phyloP scores from a whole-genome alignment of 2,888 invertebrate genomes.

The Tachina lurida region DNA sequence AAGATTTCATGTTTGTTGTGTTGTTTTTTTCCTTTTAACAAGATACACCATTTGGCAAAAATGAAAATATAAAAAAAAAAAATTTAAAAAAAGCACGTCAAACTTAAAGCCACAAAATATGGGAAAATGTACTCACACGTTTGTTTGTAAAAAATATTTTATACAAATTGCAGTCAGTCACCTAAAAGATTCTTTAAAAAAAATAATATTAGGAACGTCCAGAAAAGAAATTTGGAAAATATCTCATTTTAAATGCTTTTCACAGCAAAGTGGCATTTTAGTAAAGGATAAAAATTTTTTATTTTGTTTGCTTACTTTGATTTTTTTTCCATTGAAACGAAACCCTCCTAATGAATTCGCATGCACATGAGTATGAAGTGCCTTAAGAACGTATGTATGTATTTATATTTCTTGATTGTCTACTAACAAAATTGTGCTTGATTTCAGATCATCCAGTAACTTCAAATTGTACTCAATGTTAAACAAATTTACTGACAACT shows the following conservation, averaged over 20 bases:
- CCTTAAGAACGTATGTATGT: conserved; percentile 20
- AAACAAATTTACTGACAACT: conserved; percentile 67
- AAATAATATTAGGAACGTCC: not conserved
- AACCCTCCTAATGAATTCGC: conserved; percentile 5
- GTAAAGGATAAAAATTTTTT: not conserved
- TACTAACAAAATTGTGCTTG: conserved; percentile 66
- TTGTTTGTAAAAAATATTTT: conserved; percentile 41
- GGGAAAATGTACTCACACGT: conserved; percentile 2
- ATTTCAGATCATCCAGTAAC: conserved; percentile 57
- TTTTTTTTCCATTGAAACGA: not conserved
- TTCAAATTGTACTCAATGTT: conserved; percentile 67
- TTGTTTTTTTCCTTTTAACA: conserved; percentile 56
- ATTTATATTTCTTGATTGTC: conserved; percentile 57
- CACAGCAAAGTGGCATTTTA: too few species aligned
- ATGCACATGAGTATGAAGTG: not conserved
- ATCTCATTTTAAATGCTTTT: too few species aligned
- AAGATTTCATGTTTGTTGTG: conserved; percentile 68
- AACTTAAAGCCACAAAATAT: not conserved
- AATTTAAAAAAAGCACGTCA: conserved; percentile 32
- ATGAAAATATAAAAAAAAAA: conserved; percentile 37
- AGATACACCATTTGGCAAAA: conserved; percentile 65
- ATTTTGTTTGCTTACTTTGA: not conserved
- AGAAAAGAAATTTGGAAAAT: not conserved
- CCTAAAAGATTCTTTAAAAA: conserved; percentile 35
- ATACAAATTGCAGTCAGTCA: conserved; percentile 68